Conservation (phyloP, 2,113 vertebrate genomes). For the Scatophagus argus region DNA sequence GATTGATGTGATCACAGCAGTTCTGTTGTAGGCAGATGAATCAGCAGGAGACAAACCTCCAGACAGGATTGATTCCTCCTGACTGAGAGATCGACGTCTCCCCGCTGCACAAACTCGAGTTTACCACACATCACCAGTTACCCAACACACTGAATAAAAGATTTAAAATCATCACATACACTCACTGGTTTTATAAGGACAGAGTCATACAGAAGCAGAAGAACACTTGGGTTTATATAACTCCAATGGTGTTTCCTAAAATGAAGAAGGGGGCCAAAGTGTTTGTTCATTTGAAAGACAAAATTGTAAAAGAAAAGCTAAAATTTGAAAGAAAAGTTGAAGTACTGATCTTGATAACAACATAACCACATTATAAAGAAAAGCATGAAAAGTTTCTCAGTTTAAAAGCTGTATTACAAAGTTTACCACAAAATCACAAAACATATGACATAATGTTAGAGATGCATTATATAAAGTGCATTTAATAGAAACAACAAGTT, state of each 20-base stretch:
- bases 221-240: background rate
- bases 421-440: background rate
- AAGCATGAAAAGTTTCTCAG: background rate
- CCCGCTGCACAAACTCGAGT: background rate
- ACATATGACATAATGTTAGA: background rate
- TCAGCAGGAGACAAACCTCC: conserved; percentile 33
- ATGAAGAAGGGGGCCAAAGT: no score
- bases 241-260: no score
- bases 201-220: background rate
- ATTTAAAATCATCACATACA: background rate
- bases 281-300: background rate
- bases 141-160: conserved; percentile 1
- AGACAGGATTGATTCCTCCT: conserved; percentile 50
- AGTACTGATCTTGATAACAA: background rate
- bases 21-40: conserved; percentile 28
- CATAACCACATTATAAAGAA: background rate
- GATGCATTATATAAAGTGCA: no score
- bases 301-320: background rate
- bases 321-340: background rate
- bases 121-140: background rate
- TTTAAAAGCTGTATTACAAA: background rate
- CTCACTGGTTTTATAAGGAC: background rate
- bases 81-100: conserved; percentile 19
- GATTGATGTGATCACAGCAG: conserved; percentile 46
- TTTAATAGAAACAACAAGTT: no score